A percentile compares a stretch with the other conserved stretches of the same genome.
phyloP scores from a whole-genome alignment of 1,140 invertebrate species.

The Mamestra configurata region DNA sequence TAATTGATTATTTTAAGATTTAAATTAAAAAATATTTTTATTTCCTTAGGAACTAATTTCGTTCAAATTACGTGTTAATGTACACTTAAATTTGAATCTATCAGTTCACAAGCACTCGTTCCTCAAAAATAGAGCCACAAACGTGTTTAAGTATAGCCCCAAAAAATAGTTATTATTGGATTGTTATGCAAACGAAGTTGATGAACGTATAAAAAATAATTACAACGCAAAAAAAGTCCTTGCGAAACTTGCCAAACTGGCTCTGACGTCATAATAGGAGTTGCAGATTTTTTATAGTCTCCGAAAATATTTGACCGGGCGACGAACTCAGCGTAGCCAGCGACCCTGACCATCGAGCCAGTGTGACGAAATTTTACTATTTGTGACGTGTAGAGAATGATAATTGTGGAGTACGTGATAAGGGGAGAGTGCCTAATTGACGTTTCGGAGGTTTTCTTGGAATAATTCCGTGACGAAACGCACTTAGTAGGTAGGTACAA shows the following conservation, averaged over 20 bases:
- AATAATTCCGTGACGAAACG: neutral
- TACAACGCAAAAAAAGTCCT: slow-evolving; percentile 58
- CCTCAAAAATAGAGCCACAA: slow-evolving; percentile 30
- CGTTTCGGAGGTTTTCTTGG: neutral
- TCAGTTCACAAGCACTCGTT: slow-evolving; percentile 1
- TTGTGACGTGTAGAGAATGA: slow-evolving; percentile 51
- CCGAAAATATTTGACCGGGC: slow-evolving; percentile 77
- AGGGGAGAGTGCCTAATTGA: slow-evolving; percentile 29
- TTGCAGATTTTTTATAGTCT: slow-evolving; percentile 71
- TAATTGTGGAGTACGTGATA: slow-evolving; percentile 49
- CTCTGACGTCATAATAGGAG: slow-evolving; percentile 70
- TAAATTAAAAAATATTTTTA: neutral
- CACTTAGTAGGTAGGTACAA: neutral
- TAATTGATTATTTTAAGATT: slow-evolving; percentile 20
- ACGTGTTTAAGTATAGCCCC: slow-evolving; percentile 13
- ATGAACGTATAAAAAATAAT: slow-evolving; percentile 46
- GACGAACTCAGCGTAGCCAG: slow-evolving; percentile 65
- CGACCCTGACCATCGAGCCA: slow-evolving; percentile 66
- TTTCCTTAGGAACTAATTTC: neutral
- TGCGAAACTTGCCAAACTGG: slow-evolving; percentile 59
- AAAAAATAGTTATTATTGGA: slow-evolving; percentile 42
- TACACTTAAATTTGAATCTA: neutral
- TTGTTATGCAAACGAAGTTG: slow-evolving; percentile 49
- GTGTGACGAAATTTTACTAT: slow-evolving; percentile 62
- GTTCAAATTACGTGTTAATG: neutral